Evolutionary conservation across 2,888 invertebrate genomes (phyloP).

Genomic region (Idaea biselata): DNA sequence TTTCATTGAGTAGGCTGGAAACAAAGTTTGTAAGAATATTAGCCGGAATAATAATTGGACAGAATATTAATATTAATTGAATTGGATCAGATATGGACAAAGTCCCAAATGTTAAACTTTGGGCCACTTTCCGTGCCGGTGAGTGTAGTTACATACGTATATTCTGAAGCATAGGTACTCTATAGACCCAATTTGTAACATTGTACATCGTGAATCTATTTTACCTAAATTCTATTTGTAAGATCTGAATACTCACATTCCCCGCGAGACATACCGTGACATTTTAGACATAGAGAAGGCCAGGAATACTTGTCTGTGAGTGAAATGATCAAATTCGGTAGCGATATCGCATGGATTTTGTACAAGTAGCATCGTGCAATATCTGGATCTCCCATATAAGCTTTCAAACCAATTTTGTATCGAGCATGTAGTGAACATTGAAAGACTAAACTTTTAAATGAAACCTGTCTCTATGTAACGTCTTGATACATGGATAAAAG

Average conservation of each 20-base stretch:
- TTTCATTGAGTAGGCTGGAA: too few species aligned
- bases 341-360: not conserved
- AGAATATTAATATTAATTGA: too few species aligned
- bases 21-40: too few species aligned
- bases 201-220: not conserved
- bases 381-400: not conserved
- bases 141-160: too few species aligned
- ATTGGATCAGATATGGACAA: too few species aligned
- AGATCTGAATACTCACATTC: not conserved
- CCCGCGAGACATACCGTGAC: not conserved
- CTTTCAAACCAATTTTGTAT: not conserved
- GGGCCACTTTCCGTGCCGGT: too few species aligned
- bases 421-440: too few species aligned
- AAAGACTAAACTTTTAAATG: too few species aligned
- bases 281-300: not conserved
- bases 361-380: not conserved
- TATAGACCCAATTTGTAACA: not conserved
- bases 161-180: not conserved
- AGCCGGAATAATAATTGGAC: too few species aligned
- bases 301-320: not conserved
- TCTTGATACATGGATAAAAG: not conserved
- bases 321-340: not conserved
- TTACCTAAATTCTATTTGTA: not conserved
- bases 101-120: too few species aligned
- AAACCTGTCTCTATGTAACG: not conserved